These are phyloP conservation scores for Cynopterus brachyotis DNA, from an alignment of 2,113 vertebrate species.

Conservation along the genomic window DNA sequence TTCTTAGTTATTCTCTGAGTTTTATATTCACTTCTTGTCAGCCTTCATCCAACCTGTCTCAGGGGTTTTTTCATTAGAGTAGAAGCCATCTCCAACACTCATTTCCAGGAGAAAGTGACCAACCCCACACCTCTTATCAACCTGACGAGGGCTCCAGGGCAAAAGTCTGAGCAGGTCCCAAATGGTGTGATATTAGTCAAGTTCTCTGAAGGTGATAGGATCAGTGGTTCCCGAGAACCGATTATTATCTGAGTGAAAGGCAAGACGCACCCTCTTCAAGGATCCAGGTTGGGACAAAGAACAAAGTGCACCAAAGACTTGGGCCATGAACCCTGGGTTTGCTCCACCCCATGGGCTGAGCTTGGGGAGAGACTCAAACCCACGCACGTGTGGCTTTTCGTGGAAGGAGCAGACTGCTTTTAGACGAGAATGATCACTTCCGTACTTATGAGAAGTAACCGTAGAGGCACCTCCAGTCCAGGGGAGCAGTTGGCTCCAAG, in stretches of 20 bases:
- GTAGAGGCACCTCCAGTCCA: neutral
- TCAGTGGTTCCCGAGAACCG: neutral
- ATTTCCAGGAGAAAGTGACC: neutral
- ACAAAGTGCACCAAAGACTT: rapidly evolving
- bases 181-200: neutral
- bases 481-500: neutral
- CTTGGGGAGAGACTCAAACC: neutral
- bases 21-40: neutral
- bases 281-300: neutral
- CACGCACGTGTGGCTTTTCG: neutral
- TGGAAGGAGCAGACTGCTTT: neutral
- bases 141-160: neutral
- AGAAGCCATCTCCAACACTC: neutral
- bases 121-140: no score
- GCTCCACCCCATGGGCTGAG: neutral
- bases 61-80: neutral
- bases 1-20: neutral
- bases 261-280: neutral
- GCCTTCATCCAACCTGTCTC: neutral
- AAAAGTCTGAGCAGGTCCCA: neutral
- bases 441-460: neutral
- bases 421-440: neutral
- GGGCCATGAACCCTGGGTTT: neutral
- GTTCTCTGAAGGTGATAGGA: slow-evolving; percentile 7
- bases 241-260: neutral